phyloP scores from a whole-genome alignment of 2,797 vertebrate genomes.

The Hybognathus amarus region DNA sequence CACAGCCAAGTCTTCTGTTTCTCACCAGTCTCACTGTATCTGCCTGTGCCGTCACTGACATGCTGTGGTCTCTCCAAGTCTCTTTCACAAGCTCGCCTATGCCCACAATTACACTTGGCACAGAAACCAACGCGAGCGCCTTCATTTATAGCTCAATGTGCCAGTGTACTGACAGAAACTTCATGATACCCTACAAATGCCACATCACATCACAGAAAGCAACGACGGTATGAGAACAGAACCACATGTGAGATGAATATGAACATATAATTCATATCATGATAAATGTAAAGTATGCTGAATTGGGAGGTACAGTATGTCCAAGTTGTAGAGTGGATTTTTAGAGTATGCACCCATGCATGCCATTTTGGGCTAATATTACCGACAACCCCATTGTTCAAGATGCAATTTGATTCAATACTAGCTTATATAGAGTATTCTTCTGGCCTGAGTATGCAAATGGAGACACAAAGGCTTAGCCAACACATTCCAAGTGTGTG shows the following conservation, averaged over 20 bases:
- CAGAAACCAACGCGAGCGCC: neutral
- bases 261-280: neutral
- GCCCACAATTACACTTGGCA: conserved; percentile 37
- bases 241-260: conserved; percentile 1
- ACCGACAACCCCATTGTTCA: neutral
- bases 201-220: conserved; percentile 11
- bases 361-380: neutral
- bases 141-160: conserved; percentile 9
- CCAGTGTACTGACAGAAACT: conserved; percentile 27
- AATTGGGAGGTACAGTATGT: neutral
- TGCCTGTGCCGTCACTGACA: conserved; percentile 14
- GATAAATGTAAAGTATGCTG: neutral
- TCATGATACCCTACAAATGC: conserved; percentile 4
- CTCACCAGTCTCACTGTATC: neutral
- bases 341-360: neutral
- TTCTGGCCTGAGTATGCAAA: neutral
- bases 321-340: neutral
- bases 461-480: neutral
- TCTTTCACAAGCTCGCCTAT: conserved; percentile 17
- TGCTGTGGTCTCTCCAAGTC: conserved; percentile 24
- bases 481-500: neutral
- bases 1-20: conserved; percentile 16
- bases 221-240: neutral
- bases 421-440: neutral
- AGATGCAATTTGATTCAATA: neutral